Evolutionary conservation across 2,797 vertebrate genomes (phyloP).

Genomic region (Pipistrellus pygmaeus): DNA sequence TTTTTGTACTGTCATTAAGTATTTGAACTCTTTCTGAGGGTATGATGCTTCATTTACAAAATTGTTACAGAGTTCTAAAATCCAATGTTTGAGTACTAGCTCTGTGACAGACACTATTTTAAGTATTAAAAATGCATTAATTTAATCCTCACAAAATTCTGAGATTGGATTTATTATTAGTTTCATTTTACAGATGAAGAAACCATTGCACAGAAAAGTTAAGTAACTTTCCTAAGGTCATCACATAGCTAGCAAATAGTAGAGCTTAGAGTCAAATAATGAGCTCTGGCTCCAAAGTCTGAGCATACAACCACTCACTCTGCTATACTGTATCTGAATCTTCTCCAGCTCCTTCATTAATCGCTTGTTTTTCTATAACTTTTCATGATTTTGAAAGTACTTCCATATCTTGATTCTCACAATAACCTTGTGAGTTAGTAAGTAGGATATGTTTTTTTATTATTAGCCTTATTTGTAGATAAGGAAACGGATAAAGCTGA

Average conservation of each 20-base stretch:
- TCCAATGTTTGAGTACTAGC: not conserved
- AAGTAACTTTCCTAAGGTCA: slow-evolving; percentile 25
- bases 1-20: not conserved
- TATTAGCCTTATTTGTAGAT: not conserved
- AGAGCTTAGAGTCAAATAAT: not conserved
- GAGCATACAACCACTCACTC: not conserved
- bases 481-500: not conserved
- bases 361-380: slow-evolving; percentile 32
- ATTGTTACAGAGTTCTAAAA: not conserved
- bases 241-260: slow-evolving; percentile 5
- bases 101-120: not conserved
- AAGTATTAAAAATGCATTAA: not conserved
- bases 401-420: slow-evolving; percentile 6
- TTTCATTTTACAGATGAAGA: slow-evolving; percentile 18
- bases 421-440: not conserved
- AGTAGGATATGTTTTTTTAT: not conserved
- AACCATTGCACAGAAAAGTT: not conserved
- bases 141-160: slow-evolving; percentile 37
- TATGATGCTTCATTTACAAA: slow-evolving; percentile 29
- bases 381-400: slow-evolving; percentile 41
- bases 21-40: slow-evolving; percentile 1
- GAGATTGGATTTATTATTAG: not conserved
- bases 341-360: not conserved
- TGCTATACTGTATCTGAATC: not conserved
- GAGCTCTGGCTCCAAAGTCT: not conserved